These are phyloP conservation scores for Cotesia congregata DNA, from an alignment of 2,888 invertebrate genomes.

Conservation along the genomic window DNA sequence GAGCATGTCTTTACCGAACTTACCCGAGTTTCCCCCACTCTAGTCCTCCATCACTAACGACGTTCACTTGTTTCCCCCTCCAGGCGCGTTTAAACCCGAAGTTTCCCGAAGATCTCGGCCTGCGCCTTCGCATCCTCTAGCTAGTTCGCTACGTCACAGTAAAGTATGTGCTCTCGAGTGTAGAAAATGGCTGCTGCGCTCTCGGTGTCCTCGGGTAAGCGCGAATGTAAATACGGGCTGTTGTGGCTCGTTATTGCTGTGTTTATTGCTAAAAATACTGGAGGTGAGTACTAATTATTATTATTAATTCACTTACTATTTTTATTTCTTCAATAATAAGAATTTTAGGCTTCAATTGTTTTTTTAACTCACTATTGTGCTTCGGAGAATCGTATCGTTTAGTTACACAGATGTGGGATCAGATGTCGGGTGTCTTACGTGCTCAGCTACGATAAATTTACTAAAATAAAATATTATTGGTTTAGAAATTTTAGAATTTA, in stretches of 20 bases:
- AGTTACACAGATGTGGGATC: too few species aligned
- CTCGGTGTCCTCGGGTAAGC: slow-evolving; percentile 62
- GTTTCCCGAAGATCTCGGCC: slow-evolving; percentile 21
- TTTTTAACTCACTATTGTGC: too few species aligned
- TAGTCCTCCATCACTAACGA: not conserved
- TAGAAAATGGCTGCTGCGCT: slow-evolving; percentile 70
- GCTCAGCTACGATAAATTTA: not conserved
- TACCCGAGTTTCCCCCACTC: not conserved
- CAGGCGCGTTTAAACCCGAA: not conserved
- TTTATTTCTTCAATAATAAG: too few species aligned
- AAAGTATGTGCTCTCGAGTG: slow-evolving; percentile 68
- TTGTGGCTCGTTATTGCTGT: slow-evolving; percentile 61
- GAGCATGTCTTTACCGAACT: not conserved
- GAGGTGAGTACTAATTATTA: slow-evolving; percentile 60
- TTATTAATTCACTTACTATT: not conserved
- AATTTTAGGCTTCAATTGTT: too few species aligned
- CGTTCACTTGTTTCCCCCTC: slow-evolving; percentile 6
- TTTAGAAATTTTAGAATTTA: too few species aligned
- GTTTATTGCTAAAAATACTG: slow-evolving; percentile 58
- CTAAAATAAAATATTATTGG: too few species aligned
- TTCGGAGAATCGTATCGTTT: too few species aligned
- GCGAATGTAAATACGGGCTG: slow-evolving; percentile 64
- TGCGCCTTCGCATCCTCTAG: slow-evolving; percentile 40
- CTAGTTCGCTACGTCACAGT: slow-evolving; percentile 54
- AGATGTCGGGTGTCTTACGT: not conserved